phyloP scores from a whole-genome alignment of 2,888 invertebrate species.

The Oligia latruncula region DNA sequence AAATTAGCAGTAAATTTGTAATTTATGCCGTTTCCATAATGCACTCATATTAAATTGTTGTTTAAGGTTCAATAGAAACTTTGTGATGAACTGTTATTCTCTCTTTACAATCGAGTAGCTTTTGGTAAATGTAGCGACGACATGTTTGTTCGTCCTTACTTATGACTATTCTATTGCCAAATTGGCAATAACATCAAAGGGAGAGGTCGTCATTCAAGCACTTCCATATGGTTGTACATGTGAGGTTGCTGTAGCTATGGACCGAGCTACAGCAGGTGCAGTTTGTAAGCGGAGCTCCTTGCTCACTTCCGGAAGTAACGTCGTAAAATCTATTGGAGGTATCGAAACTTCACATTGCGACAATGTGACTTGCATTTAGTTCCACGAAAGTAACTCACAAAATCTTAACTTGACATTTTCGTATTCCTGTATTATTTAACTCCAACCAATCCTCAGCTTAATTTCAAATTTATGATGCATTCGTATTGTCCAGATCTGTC shows the following conservation, averaged over 20 bases:
- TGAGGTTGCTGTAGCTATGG: neutral
- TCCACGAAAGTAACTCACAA: constrained; percentile 12
- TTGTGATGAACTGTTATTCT: neutral
- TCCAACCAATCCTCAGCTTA: constrained; percentile 6
- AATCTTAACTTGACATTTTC: constrained; percentile 3
- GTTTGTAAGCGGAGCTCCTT: neutral
- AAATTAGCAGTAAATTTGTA: constrained; percentile 48
- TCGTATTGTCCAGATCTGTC: constrained; percentile 33
- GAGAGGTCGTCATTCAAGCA: neutral
- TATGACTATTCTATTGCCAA: neutral
- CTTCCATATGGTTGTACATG: neutral
- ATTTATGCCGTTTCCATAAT: constrained; percentile 34
- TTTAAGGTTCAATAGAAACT: neutral
- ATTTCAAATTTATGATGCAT: constrained; percentile 51
- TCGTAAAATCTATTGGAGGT: neutral
- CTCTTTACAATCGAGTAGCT: neutral
- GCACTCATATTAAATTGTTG: neutral
- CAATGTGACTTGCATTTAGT: neutral
- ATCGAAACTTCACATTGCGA: neutral
- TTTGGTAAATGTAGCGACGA: neutral
- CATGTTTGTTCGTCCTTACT: neutral
- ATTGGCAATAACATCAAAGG: constrained; percentile 22
- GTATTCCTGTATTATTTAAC: constrained; percentile 20
- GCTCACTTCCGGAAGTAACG: neutral
- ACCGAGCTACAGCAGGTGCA: neutral